A percentile compares a stretch with the other conserved stretches of the same genome.
Conservation (phyloP, 2,797 vertebrate genomes). For the Alfaro cultratus region DNA sequence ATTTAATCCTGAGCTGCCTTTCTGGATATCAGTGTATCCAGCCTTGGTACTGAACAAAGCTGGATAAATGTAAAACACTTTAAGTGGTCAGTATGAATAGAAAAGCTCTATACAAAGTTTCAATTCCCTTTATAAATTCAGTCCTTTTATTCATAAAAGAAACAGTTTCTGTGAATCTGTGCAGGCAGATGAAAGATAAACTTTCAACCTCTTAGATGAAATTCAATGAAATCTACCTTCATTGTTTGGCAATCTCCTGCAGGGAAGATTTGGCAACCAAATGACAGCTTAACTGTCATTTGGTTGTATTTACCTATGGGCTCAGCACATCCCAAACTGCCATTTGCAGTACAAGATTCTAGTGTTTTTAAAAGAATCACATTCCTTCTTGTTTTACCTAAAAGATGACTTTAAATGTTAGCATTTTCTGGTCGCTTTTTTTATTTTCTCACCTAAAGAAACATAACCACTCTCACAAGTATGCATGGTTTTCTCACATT, state of each 20-base stretch:
- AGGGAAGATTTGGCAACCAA: conserved; percentile 50
- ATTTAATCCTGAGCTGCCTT: neutral
- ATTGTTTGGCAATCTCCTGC: conserved; percentile 4
- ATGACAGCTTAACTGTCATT: conserved; percentile 48
- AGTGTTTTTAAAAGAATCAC: conserved; percentile 1
- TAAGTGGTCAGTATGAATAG: neutral
- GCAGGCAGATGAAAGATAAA: conserved; percentile 28
- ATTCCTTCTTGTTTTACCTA: neutral
- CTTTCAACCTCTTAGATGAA: conserved; percentile 19
- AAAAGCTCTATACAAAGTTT: neutral
- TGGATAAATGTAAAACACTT: neutral
- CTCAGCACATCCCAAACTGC: conserved; percentile 13
- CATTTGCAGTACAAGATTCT: conserved; percentile 10
- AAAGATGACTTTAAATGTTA: neutral
- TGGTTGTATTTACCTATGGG: conserved; percentile 58
- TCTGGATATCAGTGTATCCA: neutral
- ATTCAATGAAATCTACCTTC: conserved; percentile 12
- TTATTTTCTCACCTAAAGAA: neutral
- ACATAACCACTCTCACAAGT: neutral
- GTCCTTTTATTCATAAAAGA: neutral
- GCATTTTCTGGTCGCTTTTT: neutral
- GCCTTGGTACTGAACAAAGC: neutral
- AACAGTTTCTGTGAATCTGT: neutral
- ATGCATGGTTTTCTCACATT: neutral
- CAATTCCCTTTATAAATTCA: neutral